These are phyloP conservation scores for Noctua janthina DNA, from an alignment of 2,888 invertebrate genomes.

Conservation along the genomic window DNA sequence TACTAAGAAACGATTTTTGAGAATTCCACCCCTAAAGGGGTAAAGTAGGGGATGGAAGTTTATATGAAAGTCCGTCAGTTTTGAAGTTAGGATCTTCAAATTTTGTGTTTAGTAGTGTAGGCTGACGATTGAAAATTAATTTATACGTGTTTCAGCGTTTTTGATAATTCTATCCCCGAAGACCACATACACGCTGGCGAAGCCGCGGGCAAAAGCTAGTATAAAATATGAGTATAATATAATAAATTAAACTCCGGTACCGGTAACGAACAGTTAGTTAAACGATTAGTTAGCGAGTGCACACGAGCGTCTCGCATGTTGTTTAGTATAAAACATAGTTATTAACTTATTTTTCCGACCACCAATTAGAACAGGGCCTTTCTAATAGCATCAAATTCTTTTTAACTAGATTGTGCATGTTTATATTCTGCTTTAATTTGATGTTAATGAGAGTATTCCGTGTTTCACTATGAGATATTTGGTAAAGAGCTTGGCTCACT, in stretches of 20 bases:
- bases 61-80: too few species aligned
- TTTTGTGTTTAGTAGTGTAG: too few species aligned
- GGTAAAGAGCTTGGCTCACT: not conserved
- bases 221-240: conserved; percentile 29
- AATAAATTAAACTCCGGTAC: conserved; percentile 50
- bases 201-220: not conserved
- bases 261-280: conserved; percentile 62
- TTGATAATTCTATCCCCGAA: too few species aligned
- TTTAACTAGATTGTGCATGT: conserved; percentile 28
- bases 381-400: conserved; percentile 43
- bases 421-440: conserved; percentile 22
- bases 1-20: too few species aligned
- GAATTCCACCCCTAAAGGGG: too few species aligned
- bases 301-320: conserved; percentile 67
- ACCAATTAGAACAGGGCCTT: conserved; percentile 60
- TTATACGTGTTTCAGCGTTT: too few species aligned
- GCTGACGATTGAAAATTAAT: too few species aligned
- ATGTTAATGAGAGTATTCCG: not conserved
- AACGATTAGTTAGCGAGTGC: conserved; percentile 64
- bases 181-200: not conserved
- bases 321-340: conserved; percentile 55
- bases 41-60: too few species aligned
- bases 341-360: conserved; percentile 49
- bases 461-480: not conserved
- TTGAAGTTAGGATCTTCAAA: too few species aligned